Conservation (phyloP, 1,140 invertebrate genomes). For the Panagrolaimus sp. region DNA sequence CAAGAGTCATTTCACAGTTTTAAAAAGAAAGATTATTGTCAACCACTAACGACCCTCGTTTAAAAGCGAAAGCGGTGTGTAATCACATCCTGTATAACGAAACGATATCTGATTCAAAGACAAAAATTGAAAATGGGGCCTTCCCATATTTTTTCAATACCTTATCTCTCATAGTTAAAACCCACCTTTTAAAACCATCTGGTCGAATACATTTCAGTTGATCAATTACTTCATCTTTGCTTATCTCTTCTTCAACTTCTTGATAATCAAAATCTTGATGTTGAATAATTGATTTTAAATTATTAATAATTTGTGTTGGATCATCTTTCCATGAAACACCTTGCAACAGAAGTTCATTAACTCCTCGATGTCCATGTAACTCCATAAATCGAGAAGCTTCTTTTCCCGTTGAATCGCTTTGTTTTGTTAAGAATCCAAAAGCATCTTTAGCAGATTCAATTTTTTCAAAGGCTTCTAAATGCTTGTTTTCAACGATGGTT, state of each 20-base stretch:
- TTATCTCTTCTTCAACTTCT: slow-evolving; percentile 15
- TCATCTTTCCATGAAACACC: slow-evolving; percentile 23
- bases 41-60: too few relatives aligned
- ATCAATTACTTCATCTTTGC: background rate
- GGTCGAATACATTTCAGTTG: slow-evolving; percentile 1
- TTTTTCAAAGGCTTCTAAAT: background rate
- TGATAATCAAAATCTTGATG: slow-evolving; percentile 1
- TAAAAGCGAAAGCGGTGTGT: too few relatives aligned
- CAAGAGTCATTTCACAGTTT: too few relatives aligned
- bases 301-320: slow-evolving; percentile 6
- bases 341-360: slow-evolving; percentile 66
- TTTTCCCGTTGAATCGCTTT: slow-evolving; percentile 56
- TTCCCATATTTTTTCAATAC: background rate
- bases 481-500: slow-evolving; percentile 10
- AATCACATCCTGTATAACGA: too few relatives aligned
- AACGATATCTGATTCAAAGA: too few relatives aligned
- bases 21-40: too few relatives aligned
- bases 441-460: slow-evolving; percentile 8
- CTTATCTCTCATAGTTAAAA: background rate
- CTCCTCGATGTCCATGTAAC: slow-evolving; percentile 70
- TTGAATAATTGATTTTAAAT: slow-evolving; percentile 13
- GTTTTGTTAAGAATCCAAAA: background rate
- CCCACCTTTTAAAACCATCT: background rate
- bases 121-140: too few relatives aligned
- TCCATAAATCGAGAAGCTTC: slow-evolving; percentile 66